These are phyloP conservation scores for Brachirus orientalis DNA, from an alignment of 2,113 vertebrate genomes.

Conservation along the genomic window DNA sequence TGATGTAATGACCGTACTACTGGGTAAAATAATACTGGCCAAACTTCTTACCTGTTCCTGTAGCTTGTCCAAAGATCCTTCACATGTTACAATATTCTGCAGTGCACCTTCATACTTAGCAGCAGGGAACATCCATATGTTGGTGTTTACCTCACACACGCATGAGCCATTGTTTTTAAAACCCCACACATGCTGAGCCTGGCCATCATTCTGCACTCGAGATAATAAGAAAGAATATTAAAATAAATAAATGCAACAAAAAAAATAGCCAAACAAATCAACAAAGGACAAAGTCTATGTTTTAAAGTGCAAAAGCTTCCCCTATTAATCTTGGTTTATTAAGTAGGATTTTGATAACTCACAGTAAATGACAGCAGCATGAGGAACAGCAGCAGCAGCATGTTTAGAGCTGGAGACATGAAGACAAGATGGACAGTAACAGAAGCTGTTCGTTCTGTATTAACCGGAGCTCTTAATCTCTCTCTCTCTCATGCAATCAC, in stretches of 20 bases:
- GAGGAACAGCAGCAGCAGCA: constrained; percentile 55
- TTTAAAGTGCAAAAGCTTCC: too few species aligned
- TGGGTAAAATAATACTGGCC: too few species aligned
- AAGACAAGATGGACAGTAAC: neutral
- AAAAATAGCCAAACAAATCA: neutral
- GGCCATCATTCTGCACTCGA: constrained; percentile 38
- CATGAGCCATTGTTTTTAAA: constrained; percentile 32
- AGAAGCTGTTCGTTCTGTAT: neutral
- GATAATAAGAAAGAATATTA: neutral
- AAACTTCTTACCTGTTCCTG: constrained; percentile 55
- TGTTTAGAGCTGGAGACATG: constrained; percentile 25
- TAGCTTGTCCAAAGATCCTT: constrained; percentile 37
- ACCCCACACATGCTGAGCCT: constrained; percentile 51
- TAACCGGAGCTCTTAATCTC: neutral
- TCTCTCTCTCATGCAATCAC: neutral
- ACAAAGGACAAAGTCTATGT: neutral
- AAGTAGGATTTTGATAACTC: constrained; percentile 61
- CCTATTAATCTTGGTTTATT: too few species aligned
- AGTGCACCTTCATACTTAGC: constrained; percentile 49
- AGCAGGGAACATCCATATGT: constrained; percentile 70
- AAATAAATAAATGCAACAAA: neutral
- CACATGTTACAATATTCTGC: constrained; percentile 59
- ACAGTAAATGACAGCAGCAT: constrained; percentile 60
- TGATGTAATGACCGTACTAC: too few species aligned
- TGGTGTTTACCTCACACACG: constrained; percentile 65